Conservation (phyloP, 2,113 vertebrate genomes). For the Notiomystis cincta region DNA sequence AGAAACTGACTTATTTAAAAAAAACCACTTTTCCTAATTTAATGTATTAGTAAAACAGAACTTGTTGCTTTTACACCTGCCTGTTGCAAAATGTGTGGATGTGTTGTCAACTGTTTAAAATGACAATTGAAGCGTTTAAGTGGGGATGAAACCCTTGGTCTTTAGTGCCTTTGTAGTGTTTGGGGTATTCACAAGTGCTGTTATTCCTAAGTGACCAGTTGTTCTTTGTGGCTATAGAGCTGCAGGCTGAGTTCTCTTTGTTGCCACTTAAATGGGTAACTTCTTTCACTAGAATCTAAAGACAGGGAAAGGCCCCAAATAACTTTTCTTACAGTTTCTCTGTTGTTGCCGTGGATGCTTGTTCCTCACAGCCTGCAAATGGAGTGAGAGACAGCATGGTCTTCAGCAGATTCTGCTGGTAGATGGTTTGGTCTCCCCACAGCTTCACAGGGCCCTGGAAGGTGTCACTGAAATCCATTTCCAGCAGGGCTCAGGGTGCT, state of each 20-base stretch:
- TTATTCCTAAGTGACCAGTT: rapidly evolving
- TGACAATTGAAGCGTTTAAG: not conserved
- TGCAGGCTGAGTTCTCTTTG: not conserved
- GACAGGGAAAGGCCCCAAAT: not conserved
- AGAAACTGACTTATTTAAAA: not conserved
- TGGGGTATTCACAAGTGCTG: not conserved
- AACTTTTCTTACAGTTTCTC: not conserved
- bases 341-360: not conserved
- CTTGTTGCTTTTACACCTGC: not conserved
- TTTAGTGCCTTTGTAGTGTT: not conserved
- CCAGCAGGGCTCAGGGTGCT: rapidly evolving
- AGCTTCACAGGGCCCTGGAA: not conserved
- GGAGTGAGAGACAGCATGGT: not conserved
- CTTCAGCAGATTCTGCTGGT: not conserved
- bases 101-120: not conserved
- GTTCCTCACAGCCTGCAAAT: not conserved
- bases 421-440: not conserved
- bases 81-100: not conserved
- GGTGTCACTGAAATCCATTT: not conserved
- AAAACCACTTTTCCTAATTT: rapidly evolving
- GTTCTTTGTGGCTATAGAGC: not conserved
- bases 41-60: not conserved
- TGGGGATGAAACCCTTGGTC: not conserved
- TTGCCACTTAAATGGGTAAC: not conserved
- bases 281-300: not conserved